phyloP scores from a whole-genome alignment of 2,888 invertebrate species.

The Leucoptera coffeella region DNA sequence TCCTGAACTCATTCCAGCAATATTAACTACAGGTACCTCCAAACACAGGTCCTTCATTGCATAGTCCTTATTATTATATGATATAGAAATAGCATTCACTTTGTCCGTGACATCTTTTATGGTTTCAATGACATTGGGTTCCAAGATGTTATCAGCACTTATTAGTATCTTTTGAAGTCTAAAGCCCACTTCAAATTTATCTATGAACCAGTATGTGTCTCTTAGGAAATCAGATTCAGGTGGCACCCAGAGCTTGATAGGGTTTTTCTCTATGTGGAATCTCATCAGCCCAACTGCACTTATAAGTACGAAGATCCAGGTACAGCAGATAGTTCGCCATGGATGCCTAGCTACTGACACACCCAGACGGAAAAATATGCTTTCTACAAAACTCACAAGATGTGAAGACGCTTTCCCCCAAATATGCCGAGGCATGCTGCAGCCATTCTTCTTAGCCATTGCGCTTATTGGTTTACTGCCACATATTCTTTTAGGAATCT shows the following conservation, averaged over 20 bases:
- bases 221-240: slow-evolving; percentile 61
- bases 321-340: slow-evolving; percentile 51
- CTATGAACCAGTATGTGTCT: slow-evolving; percentile 68
- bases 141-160: slow-evolving; percentile 61
- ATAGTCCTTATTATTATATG: slow-evolving; percentile 15
- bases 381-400: slow-evolving; percentile 35
- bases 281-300: slow-evolving; percentile 57
- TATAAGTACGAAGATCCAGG: slow-evolving; percentile 48
- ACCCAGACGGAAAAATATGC: slow-evolving; percentile 54
- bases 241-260: slow-evolving; percentile 71
- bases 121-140: slow-evolving; percentile 49
- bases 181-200: slow-evolving; percentile 58
- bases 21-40: slow-evolving; percentile 24
- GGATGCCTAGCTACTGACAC: slow-evolving; percentile 54
- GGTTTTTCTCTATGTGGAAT: slow-evolving; percentile 69
- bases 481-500: too few species aligned
- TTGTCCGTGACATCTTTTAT: slow-evolving; percentile 45
- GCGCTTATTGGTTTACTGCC: too few species aligned
- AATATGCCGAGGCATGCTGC: slow-evolving; percentile 26
- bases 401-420: slow-evolving; percentile 35
- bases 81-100: slow-evolving; percentile 28
- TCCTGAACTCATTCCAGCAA: too few species aligned
- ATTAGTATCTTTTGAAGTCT: slow-evolving; percentile 58
- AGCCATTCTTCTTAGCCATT: slow-evolving; percentile 23
- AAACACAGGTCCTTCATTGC: slow-evolving; percentile 29